Conservation (phyloP, 2,888 invertebrate genomes). For the Gisinianus flammeolus region DNA sequence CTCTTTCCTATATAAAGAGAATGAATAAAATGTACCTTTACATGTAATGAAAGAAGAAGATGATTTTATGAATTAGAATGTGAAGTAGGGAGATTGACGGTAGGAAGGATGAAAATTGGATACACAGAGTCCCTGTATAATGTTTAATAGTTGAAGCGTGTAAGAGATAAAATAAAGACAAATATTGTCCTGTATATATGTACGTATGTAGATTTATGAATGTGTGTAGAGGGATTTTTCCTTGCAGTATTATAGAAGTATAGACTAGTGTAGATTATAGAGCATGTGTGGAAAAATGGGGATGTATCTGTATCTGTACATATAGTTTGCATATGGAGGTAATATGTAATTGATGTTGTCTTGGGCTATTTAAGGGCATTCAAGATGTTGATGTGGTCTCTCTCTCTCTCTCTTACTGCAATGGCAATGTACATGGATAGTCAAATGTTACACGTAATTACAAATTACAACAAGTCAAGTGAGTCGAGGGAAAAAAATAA, state of each 20-base stretch:
- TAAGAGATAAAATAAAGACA: background rate
- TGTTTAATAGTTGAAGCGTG: background rate
- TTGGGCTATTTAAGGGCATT: background rate
- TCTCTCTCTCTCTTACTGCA: background rate
- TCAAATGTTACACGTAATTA: constrained; percentile 1
- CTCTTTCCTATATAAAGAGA: too few relatives aligned
- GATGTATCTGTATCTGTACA: background rate
- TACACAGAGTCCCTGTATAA: too few relatives aligned
- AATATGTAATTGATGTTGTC: background rate
- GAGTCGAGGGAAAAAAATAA: constrained; percentile 12
- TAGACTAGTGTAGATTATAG: too few relatives aligned
- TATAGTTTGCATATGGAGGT: too few relatives aligned
- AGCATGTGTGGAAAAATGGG: background rate
- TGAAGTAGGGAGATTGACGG: too few relatives aligned
- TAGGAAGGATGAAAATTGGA: too few relatives aligned
- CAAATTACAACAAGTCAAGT: constrained; percentile 9
- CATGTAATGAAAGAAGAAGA: too few relatives aligned
- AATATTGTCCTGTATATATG: background rate
- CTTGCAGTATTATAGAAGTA: too few relatives aligned
- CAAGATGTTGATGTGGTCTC: background rate
- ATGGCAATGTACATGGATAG: background rate
- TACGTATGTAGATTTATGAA: background rate
- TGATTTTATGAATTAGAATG: too few relatives aligned
- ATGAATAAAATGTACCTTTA: too few relatives aligned
- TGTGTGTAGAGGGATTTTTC: too few relatives aligned